Percentiles rank a stretch among this genome's conserved stretches.
Evolutionary conservation across 2,888 invertebrate genomes (phyloP).

Genomic region (Lithosia quadra): DNA sequence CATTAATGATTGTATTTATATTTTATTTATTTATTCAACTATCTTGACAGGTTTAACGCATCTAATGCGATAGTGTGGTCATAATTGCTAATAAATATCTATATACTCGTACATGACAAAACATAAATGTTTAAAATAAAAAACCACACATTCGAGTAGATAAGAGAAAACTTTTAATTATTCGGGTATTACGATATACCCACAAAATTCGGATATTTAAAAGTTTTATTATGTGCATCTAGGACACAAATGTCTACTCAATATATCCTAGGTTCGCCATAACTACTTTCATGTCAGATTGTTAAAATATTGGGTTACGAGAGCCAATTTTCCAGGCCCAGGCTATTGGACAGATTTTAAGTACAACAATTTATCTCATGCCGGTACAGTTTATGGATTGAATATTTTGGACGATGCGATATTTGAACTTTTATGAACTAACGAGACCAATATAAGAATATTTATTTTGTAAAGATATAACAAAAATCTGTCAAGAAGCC

Average conservation of each 20-base stretch:
- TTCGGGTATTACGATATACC: not conserved
- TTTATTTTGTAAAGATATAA: no score
- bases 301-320: slow-evolving; percentile 2
- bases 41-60: no score
- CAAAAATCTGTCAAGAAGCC: no score
- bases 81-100: no score
- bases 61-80: no score
- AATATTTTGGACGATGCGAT: not conserved
- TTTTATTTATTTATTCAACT: no score
- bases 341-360: not conserved
- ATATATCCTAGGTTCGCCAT: not conserved
- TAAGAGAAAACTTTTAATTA: no score
- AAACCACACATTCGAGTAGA: no score
- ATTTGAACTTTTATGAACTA: not conserved
- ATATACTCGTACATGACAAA: no score
- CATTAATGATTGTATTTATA: no score
- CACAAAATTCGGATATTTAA: not conserved
- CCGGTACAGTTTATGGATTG: not conserved
- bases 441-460: not conserved
- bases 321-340: slow-evolving; percentile 1
- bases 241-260: not conserved
- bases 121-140: no score
- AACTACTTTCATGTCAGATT: slow-evolving; percentile 7
- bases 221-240: not conserved
- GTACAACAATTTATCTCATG: slow-evolving; percentile 4